Percentiles rank a stretch among this genome's conserved stretches.
These are phyloP conservation scores for Corbicula japonica DNA, from an alignment of 2,888 invertebrate genomes.

Conservation along the genomic window DNA sequence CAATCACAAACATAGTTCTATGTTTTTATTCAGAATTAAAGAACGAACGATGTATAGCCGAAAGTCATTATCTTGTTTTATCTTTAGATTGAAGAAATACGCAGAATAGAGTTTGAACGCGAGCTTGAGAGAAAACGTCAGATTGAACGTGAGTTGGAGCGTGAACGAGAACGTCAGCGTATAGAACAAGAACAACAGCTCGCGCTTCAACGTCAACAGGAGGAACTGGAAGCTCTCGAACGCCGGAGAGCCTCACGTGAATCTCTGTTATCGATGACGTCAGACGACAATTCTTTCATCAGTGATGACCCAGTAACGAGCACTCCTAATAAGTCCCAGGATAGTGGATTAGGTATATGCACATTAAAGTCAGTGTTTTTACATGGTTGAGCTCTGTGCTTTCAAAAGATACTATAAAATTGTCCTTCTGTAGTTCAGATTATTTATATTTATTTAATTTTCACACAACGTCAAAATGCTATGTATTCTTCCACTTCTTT, in stretches of 20 bases:
- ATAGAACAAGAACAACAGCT: slow-evolving; percentile 49
- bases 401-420: not conserved
- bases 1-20: no score
- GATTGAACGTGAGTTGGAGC: slow-evolving; percentile 26
- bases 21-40: not conserved
- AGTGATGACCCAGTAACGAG: slow-evolving; percentile 41
- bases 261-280: slow-evolving; percentile 58
- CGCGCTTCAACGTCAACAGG: slow-evolving; percentile 55
- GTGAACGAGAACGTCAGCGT: slow-evolving; percentile 15
- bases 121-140: slow-evolving; percentile 20
- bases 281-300: slow-evolving; percentile 43
- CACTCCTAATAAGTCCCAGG: slow-evolving; percentile 54
- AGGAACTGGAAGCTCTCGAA: slow-evolving; percentile 60
- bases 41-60: not conserved
- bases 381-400: not conserved
- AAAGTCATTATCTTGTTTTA: not conserved
- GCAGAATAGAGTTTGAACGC: slow-evolving; percentile 53
- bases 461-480: no score
- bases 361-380: not conserved
- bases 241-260: slow-evolving; percentile 61
- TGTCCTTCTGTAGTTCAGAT: no score
- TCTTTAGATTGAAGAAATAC: slow-evolving; percentile 55
- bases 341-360: slow-evolving; percentile 46
- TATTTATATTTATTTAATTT: no score
- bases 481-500: no score